Percentiles rank a stretch among this genome's conserved stretches.
Conservation (phyloP, 2,797 vertebrate genomes). For the Xenentodon cancila region DNA sequence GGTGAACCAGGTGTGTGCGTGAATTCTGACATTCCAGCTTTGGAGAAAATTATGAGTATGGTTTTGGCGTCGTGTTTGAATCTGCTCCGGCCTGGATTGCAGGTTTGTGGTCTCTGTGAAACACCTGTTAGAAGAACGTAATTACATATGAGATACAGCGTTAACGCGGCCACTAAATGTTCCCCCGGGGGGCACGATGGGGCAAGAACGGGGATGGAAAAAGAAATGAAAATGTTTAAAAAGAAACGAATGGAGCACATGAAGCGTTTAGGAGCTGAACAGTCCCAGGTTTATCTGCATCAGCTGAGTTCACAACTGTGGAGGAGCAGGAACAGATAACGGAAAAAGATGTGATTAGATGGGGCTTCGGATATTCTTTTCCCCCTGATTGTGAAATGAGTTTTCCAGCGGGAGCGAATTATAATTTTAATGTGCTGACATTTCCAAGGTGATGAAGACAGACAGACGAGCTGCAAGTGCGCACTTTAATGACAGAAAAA, state of each 20-base stretch:
- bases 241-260: not conserved
- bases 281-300: no score
- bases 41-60: slow-evolving; percentile 78
- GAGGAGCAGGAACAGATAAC: not conserved
- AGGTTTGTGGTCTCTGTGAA: slow-evolving; percentile 71
- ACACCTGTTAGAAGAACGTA: slow-evolving; percentile 81
- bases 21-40: slow-evolving; percentile 76
- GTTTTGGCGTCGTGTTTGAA: slow-evolving; percentile 76
- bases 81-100: slow-evolving; percentile 77
- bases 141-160: slow-evolving; percentile 75
- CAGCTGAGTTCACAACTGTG: no score
- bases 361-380: not conserved
- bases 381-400: not conserved
- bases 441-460: not conserved
- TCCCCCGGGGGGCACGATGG: slow-evolving; percentile 30
- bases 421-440: not conserved
- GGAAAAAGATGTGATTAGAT: not conserved
- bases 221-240: slow-evolving; percentile 42
- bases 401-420: not conserved
- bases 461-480: not conserved
- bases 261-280: no score
- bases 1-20: slow-evolving; percentile 78
- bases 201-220: slow-evolving; percentile 44
- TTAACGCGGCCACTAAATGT: slow-evolving; percentile 53
- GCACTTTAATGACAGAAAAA: no score